A percentile compares a stretch with the other conserved stretches of the same genome.
These are phyloP conservation scores for Argyrosomus japonicus DNA, from an alignment of 2,113 vertebrate genomes.

Conservation along the genomic window DNA sequence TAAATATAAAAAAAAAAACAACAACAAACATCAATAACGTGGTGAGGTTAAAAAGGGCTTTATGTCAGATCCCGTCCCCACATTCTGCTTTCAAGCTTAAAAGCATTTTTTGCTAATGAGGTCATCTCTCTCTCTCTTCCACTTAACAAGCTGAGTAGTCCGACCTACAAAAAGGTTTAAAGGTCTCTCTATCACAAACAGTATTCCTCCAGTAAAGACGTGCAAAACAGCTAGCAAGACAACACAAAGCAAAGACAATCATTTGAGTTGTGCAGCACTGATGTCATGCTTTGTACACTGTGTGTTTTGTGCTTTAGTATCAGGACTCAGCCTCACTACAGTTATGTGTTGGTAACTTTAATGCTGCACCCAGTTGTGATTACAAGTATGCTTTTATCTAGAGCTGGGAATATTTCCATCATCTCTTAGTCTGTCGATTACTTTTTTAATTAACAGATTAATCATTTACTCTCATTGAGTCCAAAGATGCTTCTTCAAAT, in stretches of 20 bases:
- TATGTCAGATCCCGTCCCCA: constrained; percentile 25
- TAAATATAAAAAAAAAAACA: constrained; percentile 1
- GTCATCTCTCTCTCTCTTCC: constrained; percentile 43
- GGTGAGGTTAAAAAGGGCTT: not conserved
- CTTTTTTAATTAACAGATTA: not conserved
- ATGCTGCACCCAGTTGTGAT: not conserved
- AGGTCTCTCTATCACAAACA: constrained; percentile 7
- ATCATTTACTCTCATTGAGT: not conserved
- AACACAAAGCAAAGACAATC: not conserved
- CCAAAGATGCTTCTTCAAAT: not conserved
- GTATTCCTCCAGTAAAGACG: not conserved
- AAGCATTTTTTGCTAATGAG: constrained; percentile 61
- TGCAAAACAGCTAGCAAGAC: not conserved
- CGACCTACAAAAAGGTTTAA: constrained; percentile 38
- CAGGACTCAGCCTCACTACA: not conserved
- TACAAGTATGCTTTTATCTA: not conserved
- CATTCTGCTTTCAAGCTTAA: constrained; percentile 36
- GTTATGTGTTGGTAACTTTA: not conserved
- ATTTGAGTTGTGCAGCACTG: constrained; percentile 16
- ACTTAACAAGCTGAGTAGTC: constrained; percentile 34
- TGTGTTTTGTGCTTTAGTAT: not conserved
- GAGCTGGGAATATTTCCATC: not conserved
- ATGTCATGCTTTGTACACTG: constrained; percentile 2
- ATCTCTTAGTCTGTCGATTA: not conserved
- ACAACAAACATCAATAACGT: not conserved